phyloP scores from a whole-genome alignment of 2,888 invertebrate species.

The Cybosia mesomella region DNA sequence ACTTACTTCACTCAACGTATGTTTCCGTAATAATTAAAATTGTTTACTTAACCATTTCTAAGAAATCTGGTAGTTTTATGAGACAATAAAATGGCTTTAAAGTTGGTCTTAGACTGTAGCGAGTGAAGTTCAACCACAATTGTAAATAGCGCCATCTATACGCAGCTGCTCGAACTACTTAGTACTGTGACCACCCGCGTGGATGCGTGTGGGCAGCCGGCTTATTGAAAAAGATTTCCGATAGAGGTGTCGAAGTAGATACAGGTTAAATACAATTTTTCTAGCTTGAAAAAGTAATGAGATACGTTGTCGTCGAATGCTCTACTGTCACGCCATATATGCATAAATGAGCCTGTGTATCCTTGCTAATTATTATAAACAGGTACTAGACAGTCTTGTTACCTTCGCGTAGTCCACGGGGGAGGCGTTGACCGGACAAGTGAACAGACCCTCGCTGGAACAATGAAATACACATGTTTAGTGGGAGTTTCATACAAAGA shows the following conservation, averaged over 20 bases:
- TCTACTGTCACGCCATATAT: too few species aligned
- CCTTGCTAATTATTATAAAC: too few species aligned
- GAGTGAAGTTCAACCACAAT: conserved; percentile 34
- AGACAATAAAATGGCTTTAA: conserved; percentile 49
- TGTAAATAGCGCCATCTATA: conserved; percentile 73
- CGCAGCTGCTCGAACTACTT: conserved; percentile 63
- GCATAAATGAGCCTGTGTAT: too few species aligned
- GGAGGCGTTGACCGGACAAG: conserved; percentile 88
- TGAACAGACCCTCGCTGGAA: conserved; percentile 89
- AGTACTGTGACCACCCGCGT: conserved; percentile 63
- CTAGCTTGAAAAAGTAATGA: neutral
- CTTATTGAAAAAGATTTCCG: neutral
- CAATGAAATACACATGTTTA: conserved; percentile 51
- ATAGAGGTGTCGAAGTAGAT: neutral
- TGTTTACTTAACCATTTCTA: conserved; percentile 39
- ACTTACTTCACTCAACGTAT: conserved; percentile 13
- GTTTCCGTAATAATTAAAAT: conserved; percentile 35
- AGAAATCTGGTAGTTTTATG: conserved; percentile 51
- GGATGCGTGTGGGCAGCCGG: conserved; percentile 24
- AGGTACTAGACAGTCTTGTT: too few species aligned
- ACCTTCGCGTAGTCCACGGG: conserved; percentile 89
- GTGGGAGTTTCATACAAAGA: too few species aligned
- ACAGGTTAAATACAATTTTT: too few species aligned
- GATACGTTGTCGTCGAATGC: too few species aligned
- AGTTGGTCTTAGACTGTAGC: conserved; percentile 30